These are phyloP conservation scores for Myotis findleyi DNA, from an alignment of 2,797 vertebrate genomes.

Conservation along the genomic window DNA sequence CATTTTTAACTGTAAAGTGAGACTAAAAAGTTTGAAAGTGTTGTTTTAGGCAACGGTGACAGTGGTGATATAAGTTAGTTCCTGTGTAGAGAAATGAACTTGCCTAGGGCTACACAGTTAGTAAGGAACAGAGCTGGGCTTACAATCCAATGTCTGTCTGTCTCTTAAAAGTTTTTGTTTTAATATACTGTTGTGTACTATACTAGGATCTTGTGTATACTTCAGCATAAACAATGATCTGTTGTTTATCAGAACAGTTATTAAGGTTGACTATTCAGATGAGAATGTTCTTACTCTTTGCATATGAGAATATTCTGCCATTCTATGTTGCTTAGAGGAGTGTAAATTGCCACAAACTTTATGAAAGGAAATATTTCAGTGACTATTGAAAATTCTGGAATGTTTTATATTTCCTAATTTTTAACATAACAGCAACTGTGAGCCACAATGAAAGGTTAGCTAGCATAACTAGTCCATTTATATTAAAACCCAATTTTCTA, in stretches of 20 bases:
- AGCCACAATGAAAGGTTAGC: background rate
- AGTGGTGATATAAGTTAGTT: background rate
- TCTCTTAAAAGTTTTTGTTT: slow-evolving; percentile 32
- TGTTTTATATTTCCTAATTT: slow-evolving; percentile 41
- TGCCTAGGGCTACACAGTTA: background rate
- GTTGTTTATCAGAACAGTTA: background rate
- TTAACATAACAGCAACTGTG: background rate
- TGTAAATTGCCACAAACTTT: background rate
- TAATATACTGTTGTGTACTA: background rate
- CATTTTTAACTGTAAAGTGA: slow-evolving; percentile 21
- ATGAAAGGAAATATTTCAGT: slow-evolving; percentile 39
- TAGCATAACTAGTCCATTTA: background rate
- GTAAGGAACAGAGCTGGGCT: background rate
- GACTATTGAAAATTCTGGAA: background rate
- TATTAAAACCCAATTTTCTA: background rate
- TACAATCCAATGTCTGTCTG: background rate
- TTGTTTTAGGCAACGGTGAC: background rate
- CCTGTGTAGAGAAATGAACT: background rate
- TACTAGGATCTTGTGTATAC: background rate
- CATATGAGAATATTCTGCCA: background rate
- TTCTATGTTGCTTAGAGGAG: background rate
- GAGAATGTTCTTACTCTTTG: background rate
- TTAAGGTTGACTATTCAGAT: slow-evolving; percentile 1
- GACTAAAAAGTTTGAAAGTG: background rate
- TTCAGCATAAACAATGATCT: background rate